Evolutionary conservation across 2,113 vertebrate species (phyloP), one percentile per base, ranked within the genome.

Genomic region (Gallinago jamesoni): DNA sequence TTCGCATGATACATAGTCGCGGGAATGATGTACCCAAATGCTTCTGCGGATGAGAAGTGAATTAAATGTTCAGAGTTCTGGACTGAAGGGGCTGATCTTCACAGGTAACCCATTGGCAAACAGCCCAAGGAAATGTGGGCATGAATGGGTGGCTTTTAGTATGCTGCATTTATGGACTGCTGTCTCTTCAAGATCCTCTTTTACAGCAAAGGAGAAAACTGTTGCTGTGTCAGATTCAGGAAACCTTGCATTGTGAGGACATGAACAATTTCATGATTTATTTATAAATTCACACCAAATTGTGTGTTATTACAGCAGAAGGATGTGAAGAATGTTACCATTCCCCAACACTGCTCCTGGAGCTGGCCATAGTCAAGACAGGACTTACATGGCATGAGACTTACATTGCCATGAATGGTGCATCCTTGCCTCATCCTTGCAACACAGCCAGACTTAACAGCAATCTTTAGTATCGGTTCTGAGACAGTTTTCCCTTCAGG

Each of bases 1-100:
- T 82, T 77, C 27, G 35, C 0, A 0, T 39, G 53, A 22, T 27
- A 10, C 3, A 11, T 68, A 60, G 59, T 66, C 28, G 41, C n/a
- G 47, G 69, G 17, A 87, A 63, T 70, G 35, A 67, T 75, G 10
- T 57, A 14, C 6, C 31, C 35, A 66, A 77, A 77, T 37, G 69
- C 18, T 77, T 69, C 9, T 0, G 1, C 48, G 15, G 35, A 52
- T 35, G 41, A 70, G 62, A 80, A 76, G 7, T 21, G 23, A 80
- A 48, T 43, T 56, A 43, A 77, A 22, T 16, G 14, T 50, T 91
- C 14, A 77, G 47, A 48, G 17, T 72, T 62, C 37, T 35, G 43
- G 43, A 75, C n/a, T 39, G 43, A 41, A 68, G 37, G 33, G 12
- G 4, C 8, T 55, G 57, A 82, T 60, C 15, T 52, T 63, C 35